These are phyloP conservation scores for Pseudochirops cupreus DNA, from an alignment of 2,797 vertebrate genomes.

Conservation along the genomic window DNA sequence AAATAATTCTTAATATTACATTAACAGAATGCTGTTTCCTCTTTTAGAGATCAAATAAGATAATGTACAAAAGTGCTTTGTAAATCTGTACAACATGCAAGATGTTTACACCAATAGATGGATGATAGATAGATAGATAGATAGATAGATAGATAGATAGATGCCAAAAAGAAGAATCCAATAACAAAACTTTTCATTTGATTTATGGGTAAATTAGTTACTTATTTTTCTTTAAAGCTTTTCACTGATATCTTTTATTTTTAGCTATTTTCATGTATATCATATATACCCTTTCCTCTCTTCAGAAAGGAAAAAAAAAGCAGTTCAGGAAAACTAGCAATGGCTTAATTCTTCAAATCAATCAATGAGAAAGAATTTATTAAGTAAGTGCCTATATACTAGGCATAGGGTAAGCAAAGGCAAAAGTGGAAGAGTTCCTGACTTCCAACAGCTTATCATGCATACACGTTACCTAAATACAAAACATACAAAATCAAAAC, in stretches of 20 bases:
- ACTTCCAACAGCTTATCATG: no score
- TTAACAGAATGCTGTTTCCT: background rate
- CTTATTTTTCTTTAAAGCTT: background rate
- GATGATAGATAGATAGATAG: no score
- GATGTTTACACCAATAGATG: background rate
- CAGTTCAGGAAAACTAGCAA: background rate
- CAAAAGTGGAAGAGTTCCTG: no score
- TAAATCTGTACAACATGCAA: background rate
- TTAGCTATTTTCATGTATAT: background rate
- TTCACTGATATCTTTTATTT: no score
- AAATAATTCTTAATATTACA: conserved; percentile 1
- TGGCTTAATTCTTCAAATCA: no score
- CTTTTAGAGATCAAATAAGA: background rate
- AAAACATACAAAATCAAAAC: no score
- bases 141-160: no score
- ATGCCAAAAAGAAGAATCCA: background rate
- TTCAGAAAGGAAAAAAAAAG: background rate
- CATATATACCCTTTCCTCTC: no score
- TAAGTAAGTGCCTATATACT: no score
- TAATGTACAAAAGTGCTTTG: background rate
- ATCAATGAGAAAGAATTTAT: no score
- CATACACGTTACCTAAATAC: no score
- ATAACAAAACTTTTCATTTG: conserved; percentile 40
- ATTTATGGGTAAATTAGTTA: conserved; percentile 40
- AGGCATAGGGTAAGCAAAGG: no score